These are phyloP conservation scores for Nebria ingens DNA, from an alignment of 1,140 invertebrate genomes.

Conservation along the genomic window DNA sequence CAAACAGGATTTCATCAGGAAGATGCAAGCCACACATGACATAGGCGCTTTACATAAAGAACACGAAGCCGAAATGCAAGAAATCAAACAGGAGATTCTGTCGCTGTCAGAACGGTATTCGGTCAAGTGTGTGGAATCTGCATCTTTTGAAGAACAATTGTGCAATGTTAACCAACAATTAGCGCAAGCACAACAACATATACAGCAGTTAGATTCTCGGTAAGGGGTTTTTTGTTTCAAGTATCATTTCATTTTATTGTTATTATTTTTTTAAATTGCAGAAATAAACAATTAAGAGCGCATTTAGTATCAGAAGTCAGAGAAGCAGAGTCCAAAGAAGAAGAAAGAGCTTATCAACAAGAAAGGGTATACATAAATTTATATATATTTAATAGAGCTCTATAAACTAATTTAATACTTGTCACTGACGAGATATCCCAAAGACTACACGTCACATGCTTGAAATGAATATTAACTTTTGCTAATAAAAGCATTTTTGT, in stretches of 20 bases:
- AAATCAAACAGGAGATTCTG: constrained; percentile 74
- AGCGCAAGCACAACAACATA: constrained; percentile 66
- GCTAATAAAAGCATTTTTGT: too few relatives aligned
- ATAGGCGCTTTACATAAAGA: constrained; percentile 40
- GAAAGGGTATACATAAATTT: constrained; percentile 4
- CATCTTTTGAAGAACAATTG: constrained; percentile 73
- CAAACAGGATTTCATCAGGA: constrained; percentile 72
- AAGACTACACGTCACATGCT: too few relatives aligned
- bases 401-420: too few relatives aligned
- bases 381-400: too few relatives aligned
- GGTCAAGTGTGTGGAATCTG: constrained; percentile 82
- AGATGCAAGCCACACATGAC: constrained; percentile 40
- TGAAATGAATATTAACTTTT: too few relatives aligned
- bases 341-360: constrained; percentile 13
- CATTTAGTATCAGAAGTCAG: constrained; percentile 55
- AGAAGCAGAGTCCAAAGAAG: constrained; percentile 19
- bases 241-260: constrained; percentile 13
- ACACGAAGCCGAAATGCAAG: constrained; percentile 66
- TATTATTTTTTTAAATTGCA: constrained; percentile 28
- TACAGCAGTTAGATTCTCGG: constrained; percentile 64
- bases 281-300: constrained; percentile 64
- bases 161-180: constrained; percentile 64
- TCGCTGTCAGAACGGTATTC: constrained; percentile 85
- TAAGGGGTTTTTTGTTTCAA: too few relatives aligned
- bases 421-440: too few relatives aligned